A percentile compares a stretch with the other conserved stretches of the same genome.
Conservation (phyloP, 1,140 invertebrate species). For the Diachasma alloeum region DNA sequence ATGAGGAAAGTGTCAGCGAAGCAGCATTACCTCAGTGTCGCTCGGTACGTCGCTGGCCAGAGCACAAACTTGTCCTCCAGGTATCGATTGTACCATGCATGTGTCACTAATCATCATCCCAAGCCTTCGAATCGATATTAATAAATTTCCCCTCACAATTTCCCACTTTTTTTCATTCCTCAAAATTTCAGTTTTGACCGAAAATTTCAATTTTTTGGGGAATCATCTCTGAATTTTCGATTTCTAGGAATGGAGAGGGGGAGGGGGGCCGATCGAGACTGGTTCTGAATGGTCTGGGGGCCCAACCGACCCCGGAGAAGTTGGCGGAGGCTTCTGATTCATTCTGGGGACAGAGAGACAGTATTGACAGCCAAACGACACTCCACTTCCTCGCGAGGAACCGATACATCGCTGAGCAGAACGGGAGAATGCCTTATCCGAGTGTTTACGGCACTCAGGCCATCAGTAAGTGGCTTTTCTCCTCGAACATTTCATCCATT, state of each 20-base stretch:
- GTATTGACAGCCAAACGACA: slow-evolving; percentile 63
- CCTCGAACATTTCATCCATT: too few species aligned
- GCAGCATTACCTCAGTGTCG: slow-evolving; percentile 76
- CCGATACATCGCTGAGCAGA: slow-evolving; percentile 69
- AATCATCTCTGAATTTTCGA: slow-evolving; percentile 28
- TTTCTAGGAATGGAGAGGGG: slow-evolving; percentile 49
- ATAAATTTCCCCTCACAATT: not conserved
- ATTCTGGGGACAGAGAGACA: slow-evolving; percentile 52
- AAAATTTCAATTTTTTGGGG: not conserved
- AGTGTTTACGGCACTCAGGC: slow-evolving; percentile 54
- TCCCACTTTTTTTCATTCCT: not conserved
- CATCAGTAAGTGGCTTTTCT: slow-evolving; percentile 39
- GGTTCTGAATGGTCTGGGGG: slow-evolving; percentile 40
- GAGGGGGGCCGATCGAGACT: slow-evolving; percentile 46
- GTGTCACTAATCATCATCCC: not conserved
- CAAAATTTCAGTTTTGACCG: not conserved
- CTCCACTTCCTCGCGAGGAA: slow-evolving; percentile 70
- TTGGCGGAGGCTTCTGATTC: slow-evolving; percentile 47
- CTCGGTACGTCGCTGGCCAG: slow-evolving; percentile 76
- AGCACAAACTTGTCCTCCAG: slow-evolving; percentile 62
- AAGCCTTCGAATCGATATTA: not conserved
- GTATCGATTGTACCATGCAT: slow-evolving; percentile 41
- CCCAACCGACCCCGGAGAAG: slow-evolving; percentile 41
- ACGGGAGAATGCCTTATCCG: slow-evolving; percentile 56
- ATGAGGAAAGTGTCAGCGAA: slow-evolving; percentile 70